These are phyloP conservation scores for Azorinus chamasolen DNA, from an alignment of 2,888 invertebrate genomes.

Conservation along the genomic window DNA sequence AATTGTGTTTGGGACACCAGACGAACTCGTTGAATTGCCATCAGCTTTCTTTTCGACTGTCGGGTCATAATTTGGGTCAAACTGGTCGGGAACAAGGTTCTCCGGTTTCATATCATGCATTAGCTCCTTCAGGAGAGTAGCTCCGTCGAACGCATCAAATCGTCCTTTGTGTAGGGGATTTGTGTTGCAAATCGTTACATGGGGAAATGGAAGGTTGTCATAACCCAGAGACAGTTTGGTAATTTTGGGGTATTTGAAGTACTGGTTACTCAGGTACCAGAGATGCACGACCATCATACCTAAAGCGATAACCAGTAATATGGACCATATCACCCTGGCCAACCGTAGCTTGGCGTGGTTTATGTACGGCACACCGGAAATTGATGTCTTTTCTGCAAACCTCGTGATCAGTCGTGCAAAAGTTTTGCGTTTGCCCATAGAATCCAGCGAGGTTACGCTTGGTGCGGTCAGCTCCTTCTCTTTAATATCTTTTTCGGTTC, in stretches of 20 bases:
- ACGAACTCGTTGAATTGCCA: neutral
- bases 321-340: constrained; percentile 63
- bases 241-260: constrained; percentile 54
- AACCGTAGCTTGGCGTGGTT: constrained; percentile 48
- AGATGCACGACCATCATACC: constrained; percentile 62
- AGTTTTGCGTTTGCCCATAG: constrained; percentile 56
- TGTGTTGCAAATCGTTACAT: constrained; percentile 61
- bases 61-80: constrained; percentile 15
- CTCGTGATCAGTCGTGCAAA: constrained; percentile 53
- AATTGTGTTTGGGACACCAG: neutral
- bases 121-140: constrained; percentile 12
- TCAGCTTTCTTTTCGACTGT: neutral
- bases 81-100: constrained; percentile 32
- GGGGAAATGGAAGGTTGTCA: constrained; percentile 44
- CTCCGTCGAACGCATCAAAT: constrained; percentile 7
- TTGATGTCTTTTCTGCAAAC: constrained; percentile 72
- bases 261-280: constrained; percentile 56
- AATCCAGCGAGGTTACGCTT: constrained; percentile 26
- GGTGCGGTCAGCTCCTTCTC: too few relatives aligned
- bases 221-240: constrained; percentile 53
- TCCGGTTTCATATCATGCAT: constrained; percentile 27
- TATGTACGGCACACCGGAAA: constrained; percentile 36
- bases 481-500: too few relatives aligned
- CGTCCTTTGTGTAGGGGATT: constrained; percentile 38
- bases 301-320: constrained; percentile 52